Evolutionary conservation across 2,888 invertebrate genomes (phyloP).

Genomic region (Lymantria monacha): DNA sequence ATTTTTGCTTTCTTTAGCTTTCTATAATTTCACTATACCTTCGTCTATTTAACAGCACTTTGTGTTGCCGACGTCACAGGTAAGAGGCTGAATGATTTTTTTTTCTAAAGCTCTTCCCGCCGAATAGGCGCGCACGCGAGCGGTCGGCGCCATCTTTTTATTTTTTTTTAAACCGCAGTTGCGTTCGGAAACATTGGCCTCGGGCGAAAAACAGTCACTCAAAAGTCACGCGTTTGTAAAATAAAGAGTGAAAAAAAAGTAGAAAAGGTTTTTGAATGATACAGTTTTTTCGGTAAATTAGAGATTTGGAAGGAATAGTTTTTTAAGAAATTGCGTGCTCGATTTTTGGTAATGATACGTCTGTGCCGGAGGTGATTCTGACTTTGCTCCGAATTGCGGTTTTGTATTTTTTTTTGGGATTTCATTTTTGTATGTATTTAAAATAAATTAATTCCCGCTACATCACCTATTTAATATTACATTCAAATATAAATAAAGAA

Average conservation of each 20-base stretch:
- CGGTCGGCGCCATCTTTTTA: slow-evolving; percentile 61
- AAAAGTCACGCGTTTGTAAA: slow-evolving; percentile 74
- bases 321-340: slow-evolving; percentile 76
- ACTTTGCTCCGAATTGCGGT: slow-evolving; percentile 29
- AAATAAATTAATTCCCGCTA: slow-evolving; percentile 11
- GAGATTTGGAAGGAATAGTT: slow-evolving; percentile 62
- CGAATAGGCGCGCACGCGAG: slow-evolving; percentile 66
- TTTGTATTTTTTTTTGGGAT: slow-evolving; percentile 28
- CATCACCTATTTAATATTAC: no score
- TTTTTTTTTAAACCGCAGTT: slow-evolving; percentile 61
- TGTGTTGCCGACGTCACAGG: slow-evolving; percentile 67
- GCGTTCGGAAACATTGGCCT: slow-evolving; percentile 65
- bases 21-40: slow-evolving; percentile 32
- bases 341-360: slow-evolving; percentile 65
- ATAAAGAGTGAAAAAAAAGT: slow-evolving; percentile 46
- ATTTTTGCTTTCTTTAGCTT: slow-evolving; percentile 9
- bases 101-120: slow-evolving; percentile 64
- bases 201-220: slow-evolving; percentile 76
- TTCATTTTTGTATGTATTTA: slow-evolving; percentile 18
- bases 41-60: slow-evolving; percentile 41
- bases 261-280: slow-evolving; percentile 73
- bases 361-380: slow-evolving; percentile 43
- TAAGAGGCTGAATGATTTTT: slow-evolving; percentile 59
- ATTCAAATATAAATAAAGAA: no score
- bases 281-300: slow-evolving; percentile 79